Evolutionary conservation across 2,888 invertebrate genomes (phyloP), one percentile per base, ranked within the genome.

Genomic region (Stenchaetothrips biformis): DNA sequence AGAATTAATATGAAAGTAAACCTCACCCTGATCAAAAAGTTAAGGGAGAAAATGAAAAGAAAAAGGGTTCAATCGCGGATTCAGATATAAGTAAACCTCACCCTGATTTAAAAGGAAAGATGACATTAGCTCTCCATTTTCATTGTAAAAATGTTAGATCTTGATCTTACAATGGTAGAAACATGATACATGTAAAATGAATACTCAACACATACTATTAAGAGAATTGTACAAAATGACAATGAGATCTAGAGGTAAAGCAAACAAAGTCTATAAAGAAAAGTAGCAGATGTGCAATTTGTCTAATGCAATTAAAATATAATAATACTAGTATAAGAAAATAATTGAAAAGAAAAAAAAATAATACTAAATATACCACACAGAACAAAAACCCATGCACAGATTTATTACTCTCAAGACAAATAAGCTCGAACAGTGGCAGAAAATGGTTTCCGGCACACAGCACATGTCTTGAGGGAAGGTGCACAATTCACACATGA

Each of bases 401-500:
- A 37, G 2, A 37, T 37, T 59, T 4, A 59, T 18, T 16, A 0
- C 18, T 18, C 18, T 82, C 85, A 90, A 79, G 89, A 88, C 84
- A 92, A 87, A 86, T 90, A 92, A 81, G 91, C 92, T 85, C 91
- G 88, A 78, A 93, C 90, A 77, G 90, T 91, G 83, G 91, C 92
- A 83, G 90, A 89, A 84, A 95, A 92, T 80, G 90, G 89, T 84
- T 91, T 89, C 81, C 98, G 91, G 88, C 98, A 98, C 84, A 97
- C 91, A 77, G 96, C 95, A 87, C 98, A 98, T 84, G 91, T 92
- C 84, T 92, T 91, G 81, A 97, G 91, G 80, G 95, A 92, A 48
- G 95, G 92, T 77, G 97, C 95, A 89, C 98, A 98, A 85, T 94
- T 93, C 80, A 93, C 92, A 88, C 98, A 98, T 80, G 96, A 93